phyloP scores from a whole-genome alignment of 2,888 invertebrate species.

The Emmelina monodactyla region DNA sequence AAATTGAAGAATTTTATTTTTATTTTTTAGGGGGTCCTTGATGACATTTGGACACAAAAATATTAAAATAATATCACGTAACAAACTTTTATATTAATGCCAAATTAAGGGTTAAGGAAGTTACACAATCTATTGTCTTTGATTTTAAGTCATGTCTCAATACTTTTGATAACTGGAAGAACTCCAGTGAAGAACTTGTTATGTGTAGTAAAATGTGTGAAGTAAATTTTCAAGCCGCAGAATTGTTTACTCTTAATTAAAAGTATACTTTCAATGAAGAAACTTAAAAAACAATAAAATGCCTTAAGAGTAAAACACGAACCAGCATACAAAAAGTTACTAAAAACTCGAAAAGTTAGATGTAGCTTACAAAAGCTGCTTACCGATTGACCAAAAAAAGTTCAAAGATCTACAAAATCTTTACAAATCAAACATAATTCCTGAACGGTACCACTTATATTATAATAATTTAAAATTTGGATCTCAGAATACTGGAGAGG shows the following conservation, averaged over 20 bases:
- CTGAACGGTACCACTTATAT: slow-evolving; percentile 6
- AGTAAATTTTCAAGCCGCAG: background rate
- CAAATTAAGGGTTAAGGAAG: too few species aligned
- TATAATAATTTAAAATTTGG: background rate
- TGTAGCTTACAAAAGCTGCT: background rate
- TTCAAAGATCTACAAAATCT: slow-evolving; percentile 10
- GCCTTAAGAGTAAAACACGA: background rate
- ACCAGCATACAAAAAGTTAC: background rate
- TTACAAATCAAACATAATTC: slow-evolving; percentile 8
- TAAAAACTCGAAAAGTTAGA: background rate
- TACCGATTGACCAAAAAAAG: slow-evolving; percentile 9
- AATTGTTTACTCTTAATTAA: background rate
- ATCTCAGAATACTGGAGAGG: background rate
- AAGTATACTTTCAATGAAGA: background rate
- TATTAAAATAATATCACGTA: too few species aligned
- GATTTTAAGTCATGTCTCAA: too few species aligned
- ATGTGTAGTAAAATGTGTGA: too few species aligned
- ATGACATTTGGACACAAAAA: too few species aligned
- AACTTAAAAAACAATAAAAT: background rate
- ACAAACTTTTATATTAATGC: too few species aligned
- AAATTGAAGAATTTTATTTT: too few species aligned
- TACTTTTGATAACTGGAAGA: too few species aligned
- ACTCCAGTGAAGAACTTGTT: too few species aligned
- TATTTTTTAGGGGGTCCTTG: too few species aligned
- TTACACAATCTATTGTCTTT: background rate